A percentile compares a stretch with the other conserved stretches of the same genome.
Evolutionary conservation across 1,140 invertebrate species (phyloP).

Genomic region (Bombus difficillimus): DNA sequence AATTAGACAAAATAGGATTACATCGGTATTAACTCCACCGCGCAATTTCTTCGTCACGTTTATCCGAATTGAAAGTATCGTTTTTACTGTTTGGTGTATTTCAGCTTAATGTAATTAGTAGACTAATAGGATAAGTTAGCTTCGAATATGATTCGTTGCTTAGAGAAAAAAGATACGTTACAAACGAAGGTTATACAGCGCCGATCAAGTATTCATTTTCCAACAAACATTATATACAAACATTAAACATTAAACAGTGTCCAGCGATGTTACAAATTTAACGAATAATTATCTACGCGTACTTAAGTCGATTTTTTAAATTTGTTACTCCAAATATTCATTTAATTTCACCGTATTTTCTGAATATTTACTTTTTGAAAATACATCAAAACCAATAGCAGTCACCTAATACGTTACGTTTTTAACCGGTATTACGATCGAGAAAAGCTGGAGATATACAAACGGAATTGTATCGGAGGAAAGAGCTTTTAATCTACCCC

Average conservation of each 20-base stretch:
- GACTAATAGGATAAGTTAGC: rapidly evolving
- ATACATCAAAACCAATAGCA: too few species aligned
- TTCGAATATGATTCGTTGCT: too few species aligned
- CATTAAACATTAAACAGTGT: too few species aligned
- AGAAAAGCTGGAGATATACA: too few species aligned
- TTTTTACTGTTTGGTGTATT: not conserved
- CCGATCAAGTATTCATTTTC: too few species aligned
- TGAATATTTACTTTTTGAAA: not conserved
- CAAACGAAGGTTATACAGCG: too few species aligned
- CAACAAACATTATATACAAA: too few species aligned
- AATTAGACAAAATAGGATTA: conserved; percentile 18
- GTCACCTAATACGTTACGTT: too few species aligned
- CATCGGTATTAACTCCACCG: not conserved
- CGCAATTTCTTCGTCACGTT: not conserved
- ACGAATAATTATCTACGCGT: not conserved
- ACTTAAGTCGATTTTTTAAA: rapidly evolving
- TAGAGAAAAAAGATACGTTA: too few species aligned
- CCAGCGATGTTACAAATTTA: not conserved
- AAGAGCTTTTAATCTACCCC: conserved; percentile 6
- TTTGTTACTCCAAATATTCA: not conserved
- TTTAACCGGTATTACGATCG: not conserved
- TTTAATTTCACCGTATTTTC: not conserved
- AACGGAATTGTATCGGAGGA: not conserved
- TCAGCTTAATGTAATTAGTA: not conserved
- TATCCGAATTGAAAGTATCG: conserved; percentile 1